Base-by-base conservation (phyloP, 2,113 vertebrate species). In the Plecotus auritus region DNA sequence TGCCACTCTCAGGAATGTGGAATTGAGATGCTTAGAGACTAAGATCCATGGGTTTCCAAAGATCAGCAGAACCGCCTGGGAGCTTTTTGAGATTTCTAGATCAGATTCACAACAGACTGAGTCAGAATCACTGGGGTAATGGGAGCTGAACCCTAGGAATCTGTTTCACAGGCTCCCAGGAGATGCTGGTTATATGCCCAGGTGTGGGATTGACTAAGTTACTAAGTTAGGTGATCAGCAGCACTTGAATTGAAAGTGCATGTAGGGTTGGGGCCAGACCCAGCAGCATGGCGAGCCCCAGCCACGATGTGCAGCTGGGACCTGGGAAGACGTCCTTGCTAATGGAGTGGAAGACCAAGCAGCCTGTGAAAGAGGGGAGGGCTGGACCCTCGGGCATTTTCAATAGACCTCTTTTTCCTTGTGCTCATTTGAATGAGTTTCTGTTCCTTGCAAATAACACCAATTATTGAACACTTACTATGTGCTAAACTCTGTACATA, bases 381-480 rank as follows among this genome's bases (percentile, higher is more conserved):
- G 66, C 32, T 40, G 32, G 73, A 13, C 23, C 18, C 42, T 23
- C 1, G 0, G 42, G 26, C 18, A 32, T 56, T 47, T 61, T 83
- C 67, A 69, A 35, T 0, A 84, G 69, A 61, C 26, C 12, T 59
- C 67, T 82, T 88, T 85, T 37, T 30, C 67, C 28, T 4, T 76
- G 47, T 4, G 64, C 42, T 74, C n/a, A 82, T 54, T 35, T 37
- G 35, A 80, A 45, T 45, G 54, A 83, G 40, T 73, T 88, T 90
- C 88, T 77, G 30, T 30, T 49, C 40, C 28, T 42, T 28, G 54
- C 7, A 37, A 76, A 67, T 56, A 77, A 77, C 3, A 77, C 2
- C 64, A 78, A 76, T 72, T 45, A 84, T 26, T 90, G 73, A 90
- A 66, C 72, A 93, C 72, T 77, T 88, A 96, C 47, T n/a, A 23